Base-by-base conservation (phyloP, 1,140 invertebrate species). In the Drosophila suzukii region DNA sequence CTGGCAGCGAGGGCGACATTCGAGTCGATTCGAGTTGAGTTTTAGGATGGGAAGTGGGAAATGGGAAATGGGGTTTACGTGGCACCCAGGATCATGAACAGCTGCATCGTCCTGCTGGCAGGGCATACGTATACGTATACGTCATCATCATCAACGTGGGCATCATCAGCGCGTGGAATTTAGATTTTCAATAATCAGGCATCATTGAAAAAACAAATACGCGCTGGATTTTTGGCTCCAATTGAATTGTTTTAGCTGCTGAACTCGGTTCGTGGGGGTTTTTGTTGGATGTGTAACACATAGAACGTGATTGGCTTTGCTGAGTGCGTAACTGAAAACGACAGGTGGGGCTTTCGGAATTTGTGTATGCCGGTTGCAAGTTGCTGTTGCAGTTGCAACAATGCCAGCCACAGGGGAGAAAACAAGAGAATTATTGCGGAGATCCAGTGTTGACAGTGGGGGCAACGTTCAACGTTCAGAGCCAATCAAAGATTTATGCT, bases 131-230 rank as follows among this genome's bases (percentile, higher is more conserved):
- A 10, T 34, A 34, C 76, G 60, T 54, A 41, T 59, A 44, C 54
- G 57, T 61, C 60, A 62, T 46, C 61, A 73, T 72, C 61, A 60
- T 62, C 34, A 34, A 2, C 43, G 24, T 36, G 30, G 70, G 57
- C 56, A 50, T 55, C 75, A 65, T 54, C 49, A 74, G 73, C 57
- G 62, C 51, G 43, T 68, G 34, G 84, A 88, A 88, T 88, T 88
- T 88, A 89, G 84, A 89, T 88, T 88, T 88, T 88, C 84, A 89
- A 88, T 89, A 89, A 89, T 89, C 84, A 89, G 80, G 80, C 80
- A 89, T 89, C 80, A 89, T 84, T 89, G 84, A 89, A 89, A 67
- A 88, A 89, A 89, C 84, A 89, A 89, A 89, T 89, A 89, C 83
- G 75, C 84, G 71, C 53, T 70, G 75, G 79, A 79, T 83, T 88